phyloP scores from a whole-genome alignment of 2,888 invertebrate species.

The Acrobasis suavella region DNA sequence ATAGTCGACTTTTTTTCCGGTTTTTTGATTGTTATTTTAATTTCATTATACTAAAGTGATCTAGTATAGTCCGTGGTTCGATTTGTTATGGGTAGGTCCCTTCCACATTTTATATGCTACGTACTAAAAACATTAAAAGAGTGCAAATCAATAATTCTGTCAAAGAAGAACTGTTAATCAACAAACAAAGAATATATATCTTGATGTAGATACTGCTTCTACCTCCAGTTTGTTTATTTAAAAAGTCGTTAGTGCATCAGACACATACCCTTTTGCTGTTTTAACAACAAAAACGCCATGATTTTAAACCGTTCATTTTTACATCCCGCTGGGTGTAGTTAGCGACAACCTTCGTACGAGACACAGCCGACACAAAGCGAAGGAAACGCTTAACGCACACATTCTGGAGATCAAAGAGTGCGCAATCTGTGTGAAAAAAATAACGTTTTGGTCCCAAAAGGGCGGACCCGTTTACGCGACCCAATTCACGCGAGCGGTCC shows the following conservation, averaged over 20 bases:
- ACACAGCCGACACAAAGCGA: slow-evolving; percentile 72
- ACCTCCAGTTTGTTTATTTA: no score
- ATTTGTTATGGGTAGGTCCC: no score
- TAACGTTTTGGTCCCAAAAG: slow-evolving; percentile 80
- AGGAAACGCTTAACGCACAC: slow-evolving; percentile 80
- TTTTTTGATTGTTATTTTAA: no score
- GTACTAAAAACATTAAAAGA: no score
- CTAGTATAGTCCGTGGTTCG: no score
- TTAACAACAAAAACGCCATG: slow-evolving; percentile 47
- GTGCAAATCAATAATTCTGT: no score
- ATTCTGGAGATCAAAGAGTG: slow-evolving; percentile 79
- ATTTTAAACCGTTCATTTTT: slow-evolving; percentile 67
- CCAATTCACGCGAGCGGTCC: slow-evolving; percentile 79
- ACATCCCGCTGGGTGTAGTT: slow-evolving; percentile 75
- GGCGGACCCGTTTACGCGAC: slow-evolving; percentile 82
- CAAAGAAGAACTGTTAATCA: no score
- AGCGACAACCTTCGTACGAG: slow-evolving; percentile 54
- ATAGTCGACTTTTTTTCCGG: no score
- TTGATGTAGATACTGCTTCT: no score
- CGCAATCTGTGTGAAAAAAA: slow-evolving; percentile 82
- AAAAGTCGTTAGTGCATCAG: slow-evolving; percentile 7
- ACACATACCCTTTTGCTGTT: slow-evolving; percentile 34
- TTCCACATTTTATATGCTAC: no score
- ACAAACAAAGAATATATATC: no score
- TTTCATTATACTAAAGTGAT: no score